Base-by-base conservation (phyloP, 2,113 vertebrate species). In the Perccottus glenii region DNA sequence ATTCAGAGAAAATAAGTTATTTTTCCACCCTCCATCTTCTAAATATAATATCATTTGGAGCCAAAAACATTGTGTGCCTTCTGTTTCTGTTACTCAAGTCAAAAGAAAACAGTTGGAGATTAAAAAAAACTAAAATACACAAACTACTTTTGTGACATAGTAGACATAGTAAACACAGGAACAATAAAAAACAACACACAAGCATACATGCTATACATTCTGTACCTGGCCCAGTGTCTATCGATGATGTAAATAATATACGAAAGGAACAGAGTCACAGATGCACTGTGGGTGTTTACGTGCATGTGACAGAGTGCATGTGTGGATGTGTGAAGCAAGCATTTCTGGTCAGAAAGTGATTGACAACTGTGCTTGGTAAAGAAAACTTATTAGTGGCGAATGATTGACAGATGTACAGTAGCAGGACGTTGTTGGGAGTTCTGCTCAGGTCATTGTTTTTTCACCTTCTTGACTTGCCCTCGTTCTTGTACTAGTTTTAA, bases 271-370 rank as follows among this genome's bases (percentile, higher is more conserved):
- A 32, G 51, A 14, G 2, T 1, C 55, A 36, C 60, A 75, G 65
- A 62, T 81, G 70, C 61, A 76, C n/a, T 71, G 77, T 81, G 77
- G 58, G 76, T 56, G 71, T 72, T 64, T 68, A 44, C 50, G 49
- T 33, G 56, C 35, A 38, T 12, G 36, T 60, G 55, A 60, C 58
- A 57, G 47, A 44, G 44, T 32, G 36, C 33, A 16, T 49, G 49
- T 46, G 33, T 58, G 16, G 10, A 55, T 56, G 64, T 45, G 64
- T 55, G 67, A 76, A 72, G 9, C 58, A 61, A 67, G 51, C 43
- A 36, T 42, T 19, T 38, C 11, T 40, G 62, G 68, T 63, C 73
- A 60, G 11, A 56, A 16, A 53, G 47, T 2, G 6, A 66, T 67
- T 36, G 75, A 81, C 56, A 64, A 32, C 33, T 53, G 64, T 65